Conservation (phyloP, 2,888 invertebrate species). For the Nomada fabriciana region DNA sequence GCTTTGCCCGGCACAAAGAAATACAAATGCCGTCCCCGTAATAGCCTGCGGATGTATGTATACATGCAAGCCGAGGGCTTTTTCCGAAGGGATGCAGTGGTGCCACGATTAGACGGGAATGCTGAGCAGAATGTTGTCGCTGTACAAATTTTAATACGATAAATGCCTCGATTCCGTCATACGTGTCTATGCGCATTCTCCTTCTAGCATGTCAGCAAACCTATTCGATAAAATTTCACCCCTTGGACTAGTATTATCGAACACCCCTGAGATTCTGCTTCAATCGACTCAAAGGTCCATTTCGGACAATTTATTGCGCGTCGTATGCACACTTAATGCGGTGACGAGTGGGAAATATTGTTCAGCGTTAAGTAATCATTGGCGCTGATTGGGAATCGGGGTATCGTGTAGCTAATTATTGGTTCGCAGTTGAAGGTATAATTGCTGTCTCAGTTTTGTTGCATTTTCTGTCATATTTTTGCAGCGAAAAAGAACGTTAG, state of each 20-base stretch:
- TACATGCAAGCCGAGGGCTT: constrained; percentile 38
- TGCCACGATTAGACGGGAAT: constrained; percentile 61
- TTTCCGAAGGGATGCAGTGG: constrained; percentile 25
- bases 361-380: too few relatives aligned
- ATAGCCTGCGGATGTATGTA: constrained; percentile 59
- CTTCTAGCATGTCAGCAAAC: constrained; percentile 2
- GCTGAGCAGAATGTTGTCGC: constrained; percentile 29
- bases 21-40: constrained; percentile 67
- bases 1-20: constrained; percentile 70
- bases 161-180: constrained; percentile 28
- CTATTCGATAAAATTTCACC: not conserved
- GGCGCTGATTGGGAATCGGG: too few relatives aligned
- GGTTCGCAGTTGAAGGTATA: too few relatives aligned
- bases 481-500: constrained; percentile 36
- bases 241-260: too few relatives aligned
- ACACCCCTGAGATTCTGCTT: not conserved
- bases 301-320: not conserved
- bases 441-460: too few relatives aligned
- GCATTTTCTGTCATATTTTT: not conserved
- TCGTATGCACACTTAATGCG: too few relatives aligned
- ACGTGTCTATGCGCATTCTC: not conserved
- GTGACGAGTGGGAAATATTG: not conserved
- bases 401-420: too few relatives aligned
- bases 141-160: constrained; percentile 51
- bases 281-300: not conserved